Percentiles rank a stretch among this genome's conserved stretches.
Conservation (phyloP, 1,140 invertebrate genomes). For the Drosophila sturtevanti region DNA sequence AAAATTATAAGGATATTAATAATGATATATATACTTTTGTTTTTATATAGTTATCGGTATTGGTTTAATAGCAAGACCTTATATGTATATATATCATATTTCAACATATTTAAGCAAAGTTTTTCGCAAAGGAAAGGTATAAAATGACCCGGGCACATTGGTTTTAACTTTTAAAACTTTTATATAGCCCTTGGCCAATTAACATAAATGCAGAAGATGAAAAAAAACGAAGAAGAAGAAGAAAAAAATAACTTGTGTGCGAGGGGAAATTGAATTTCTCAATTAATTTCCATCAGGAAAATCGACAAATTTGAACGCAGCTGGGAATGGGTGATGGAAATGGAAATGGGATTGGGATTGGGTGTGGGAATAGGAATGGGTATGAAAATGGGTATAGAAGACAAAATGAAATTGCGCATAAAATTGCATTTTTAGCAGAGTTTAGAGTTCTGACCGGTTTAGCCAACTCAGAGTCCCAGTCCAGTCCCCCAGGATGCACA, state of each 20-base stretch:
- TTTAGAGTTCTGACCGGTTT: slow-evolving; percentile 38
- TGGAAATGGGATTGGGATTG: background rate
- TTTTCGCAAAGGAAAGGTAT: background rate
- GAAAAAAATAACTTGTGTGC: slow-evolving; percentile 32
- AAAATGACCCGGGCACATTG: background rate
- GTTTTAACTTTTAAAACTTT: background rate
- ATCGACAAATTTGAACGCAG: slow-evolving; percentile 4
- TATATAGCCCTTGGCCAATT: slow-evolving; percentile 38
- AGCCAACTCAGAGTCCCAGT: slow-evolving; percentile 16
- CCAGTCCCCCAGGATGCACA: slow-evolving; percentile 54
- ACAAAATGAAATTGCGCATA: slow-evolving; percentile 63
- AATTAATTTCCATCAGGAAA: slow-evolving; percentile 61
- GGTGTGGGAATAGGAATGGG: background rate
- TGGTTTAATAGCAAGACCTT: too few relatives aligned
- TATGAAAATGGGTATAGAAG: background rate
- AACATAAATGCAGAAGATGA: slow-evolving; percentile 59
- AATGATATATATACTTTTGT: too few relatives aligned
- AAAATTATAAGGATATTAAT: too few relatives aligned
- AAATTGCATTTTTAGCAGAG: slow-evolving; percentile 60
- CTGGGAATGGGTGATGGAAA: background rate
- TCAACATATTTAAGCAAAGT: too few relatives aligned
- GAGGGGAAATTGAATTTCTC: slow-evolving; percentile 70
- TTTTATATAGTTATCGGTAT: too few relatives aligned
- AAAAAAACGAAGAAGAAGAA: background rate
- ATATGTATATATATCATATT: too few relatives aligned